These are phyloP conservation scores for Chondrosia reniformis DNA, from an alignment of 37 sponge, comb jelly and placozoan genomes.

Conservation along the genomic window DNA sequence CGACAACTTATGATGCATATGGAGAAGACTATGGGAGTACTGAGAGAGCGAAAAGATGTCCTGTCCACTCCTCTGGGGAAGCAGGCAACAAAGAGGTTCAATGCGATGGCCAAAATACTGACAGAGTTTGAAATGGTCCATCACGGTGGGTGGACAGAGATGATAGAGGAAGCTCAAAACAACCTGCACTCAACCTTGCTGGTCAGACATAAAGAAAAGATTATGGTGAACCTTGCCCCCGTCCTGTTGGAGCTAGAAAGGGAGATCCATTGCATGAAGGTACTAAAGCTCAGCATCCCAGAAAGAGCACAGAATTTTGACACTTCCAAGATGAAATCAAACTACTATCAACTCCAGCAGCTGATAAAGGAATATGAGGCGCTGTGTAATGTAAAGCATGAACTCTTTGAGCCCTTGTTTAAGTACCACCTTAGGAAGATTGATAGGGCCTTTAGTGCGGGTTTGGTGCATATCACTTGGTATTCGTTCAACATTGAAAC, in stretches of 20 bases:
- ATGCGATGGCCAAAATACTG: conserved; percentile 77
- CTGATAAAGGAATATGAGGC: conserved; percentile 42
- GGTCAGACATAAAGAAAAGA: conserved; percentile 27
- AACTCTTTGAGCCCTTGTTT: conserved; percentile 38
- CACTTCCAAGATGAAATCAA: conserved; percentile 52
- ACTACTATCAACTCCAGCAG: conserved; percentile 55
- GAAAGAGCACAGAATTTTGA: conserved; percentile 23
- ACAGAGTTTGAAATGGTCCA: conserved; percentile 89
- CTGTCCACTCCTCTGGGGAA: conserved; percentile 44
- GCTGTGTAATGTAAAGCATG: conserved; percentile 48
- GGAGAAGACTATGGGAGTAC: conserved; percentile 71
- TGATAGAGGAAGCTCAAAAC: conserved; percentile 27
- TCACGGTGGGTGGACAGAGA: conserved; percentile 76
- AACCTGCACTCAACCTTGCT: conserved; percentile 39
- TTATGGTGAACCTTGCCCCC: conserved; percentile 77
- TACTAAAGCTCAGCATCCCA: conserved; percentile 67
- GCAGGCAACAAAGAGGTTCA: conserved; percentile 71
- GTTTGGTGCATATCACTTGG: conserved; percentile 89
- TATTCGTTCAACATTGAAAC: conserved; percentile 73
- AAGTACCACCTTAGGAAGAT: conserved; percentile 55
- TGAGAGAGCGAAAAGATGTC: conserved; percentile 41
- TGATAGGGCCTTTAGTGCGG: conserved; percentile 67
- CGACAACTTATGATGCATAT: conserved; percentile 73
- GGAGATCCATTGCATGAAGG: conserved; percentile 85
- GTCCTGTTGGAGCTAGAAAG: conserved; percentile 62